These are phyloP conservation scores for Holothuria glaberrima DNA, from an alignment of 35 echinoderm and acorn worm species.

Conservation along the genomic window DNA sequence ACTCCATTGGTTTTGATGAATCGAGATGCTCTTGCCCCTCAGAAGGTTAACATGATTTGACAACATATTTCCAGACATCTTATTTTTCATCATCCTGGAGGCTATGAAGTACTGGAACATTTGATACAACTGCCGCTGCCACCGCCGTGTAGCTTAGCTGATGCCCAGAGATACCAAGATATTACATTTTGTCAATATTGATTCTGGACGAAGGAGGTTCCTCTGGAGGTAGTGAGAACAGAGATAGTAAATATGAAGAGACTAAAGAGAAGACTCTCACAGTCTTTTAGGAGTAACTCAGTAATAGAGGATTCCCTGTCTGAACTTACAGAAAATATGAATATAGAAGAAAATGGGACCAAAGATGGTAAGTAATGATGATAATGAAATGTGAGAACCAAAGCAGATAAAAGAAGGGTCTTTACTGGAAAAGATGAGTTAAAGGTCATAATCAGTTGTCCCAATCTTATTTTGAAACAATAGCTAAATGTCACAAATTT, in stretches of 20 bases:
- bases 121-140: too few species aligned
- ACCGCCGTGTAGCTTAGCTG: too few species aligned
- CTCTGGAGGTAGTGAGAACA: not conserved
- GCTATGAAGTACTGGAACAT: conserved; percentile 2
- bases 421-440: too few species aligned
- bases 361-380: conserved; percentile 69
- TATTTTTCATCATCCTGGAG: not conserved
- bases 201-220: not conserved
- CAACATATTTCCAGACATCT: not conserved
- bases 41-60: not conserved
- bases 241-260: conserved; percentile 74
- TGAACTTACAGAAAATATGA: conserved; percentile 90
- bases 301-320: conserved; percentile 93
- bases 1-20: conserved; percentile 4
- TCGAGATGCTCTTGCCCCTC: too few species aligned
- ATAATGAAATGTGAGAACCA: not conserved
- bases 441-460: too few species aligned
- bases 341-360: conserved; percentile 77
- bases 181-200: conserved; percentile 20
- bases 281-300: conserved; percentile 81
- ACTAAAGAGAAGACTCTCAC: conserved; percentile 81
- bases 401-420: too few species aligned
- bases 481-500: too few species aligned
- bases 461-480: too few species aligned
- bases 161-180: not conserved